These are phyloP conservation scores for Balaenoptera acutorostrata DNA, from an alignment of 2,113 vertebrate genomes.

Conservation along the genomic window DNA sequence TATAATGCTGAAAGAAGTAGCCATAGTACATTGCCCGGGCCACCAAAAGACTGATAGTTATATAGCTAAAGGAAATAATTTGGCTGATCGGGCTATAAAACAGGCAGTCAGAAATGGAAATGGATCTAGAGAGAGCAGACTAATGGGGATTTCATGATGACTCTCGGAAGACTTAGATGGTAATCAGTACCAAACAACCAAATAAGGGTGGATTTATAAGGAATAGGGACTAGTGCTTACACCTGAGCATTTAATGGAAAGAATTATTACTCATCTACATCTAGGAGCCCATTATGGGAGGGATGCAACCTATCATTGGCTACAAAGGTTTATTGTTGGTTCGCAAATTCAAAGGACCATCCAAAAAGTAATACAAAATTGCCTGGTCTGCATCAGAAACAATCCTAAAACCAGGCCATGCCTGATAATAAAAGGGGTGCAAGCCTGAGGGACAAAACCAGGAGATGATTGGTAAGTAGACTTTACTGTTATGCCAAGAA, in stretches of 20 bases:
- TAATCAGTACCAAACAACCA: background rate
- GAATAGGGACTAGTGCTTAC: background rate
- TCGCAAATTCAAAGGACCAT: background rate
- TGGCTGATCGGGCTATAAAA: background rate
- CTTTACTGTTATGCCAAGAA: background rate
- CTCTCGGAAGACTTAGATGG: background rate
- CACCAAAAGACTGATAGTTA: background rate
- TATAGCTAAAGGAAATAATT: background rate
- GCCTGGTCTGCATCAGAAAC: background rate
- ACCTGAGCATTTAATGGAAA: background rate
- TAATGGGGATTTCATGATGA: background rate
- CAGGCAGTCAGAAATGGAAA: background rate
- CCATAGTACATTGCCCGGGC: background rate
- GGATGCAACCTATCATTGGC: background rate
- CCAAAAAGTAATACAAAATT: background rate
- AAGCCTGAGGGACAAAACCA: background rate
- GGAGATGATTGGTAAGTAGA: background rate
- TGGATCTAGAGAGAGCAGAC: background rate
- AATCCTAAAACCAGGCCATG: background rate
- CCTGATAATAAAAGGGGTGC: background rate
- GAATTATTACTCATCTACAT: background rate
- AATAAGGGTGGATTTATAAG: background rate
- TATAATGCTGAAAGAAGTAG: background rate
- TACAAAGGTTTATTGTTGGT: background rate
- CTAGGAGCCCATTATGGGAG: background rate